Evolutionary conservation across 2,888 invertebrate genomes (phyloP), one percentile per base, ranked within the genome.

Genomic region (Strigamia transsilvanica): DNA sequence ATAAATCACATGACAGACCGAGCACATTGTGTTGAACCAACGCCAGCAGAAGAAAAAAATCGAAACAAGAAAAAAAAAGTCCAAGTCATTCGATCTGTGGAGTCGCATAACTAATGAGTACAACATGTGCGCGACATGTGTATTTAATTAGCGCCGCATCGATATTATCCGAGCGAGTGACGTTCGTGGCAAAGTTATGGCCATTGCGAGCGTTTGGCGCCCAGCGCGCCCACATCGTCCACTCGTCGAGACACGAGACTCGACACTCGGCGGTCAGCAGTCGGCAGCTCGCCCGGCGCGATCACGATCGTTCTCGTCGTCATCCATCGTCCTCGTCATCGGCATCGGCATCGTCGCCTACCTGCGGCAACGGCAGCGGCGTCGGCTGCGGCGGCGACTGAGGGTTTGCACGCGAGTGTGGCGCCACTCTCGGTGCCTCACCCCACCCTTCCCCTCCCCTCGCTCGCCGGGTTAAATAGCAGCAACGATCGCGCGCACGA

Each of bases 51-150:
- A 61, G 9, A 61, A 61, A 61, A 61, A 61, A 61, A 27, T 2
- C 1, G 3, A 27, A 27, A 27, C 27, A 27, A 27, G 3, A 27
- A 27, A 61, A 61, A 61, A 61, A 61, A 61, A 61, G 9, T 15
- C 2, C 1, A n/a, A 18, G 61, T 18, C 18, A n/a, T 61, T 61
- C 13, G 9, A 61, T 61, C 61, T n/a, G n/a, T 3, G 9, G 21
- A 61, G n/a, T 61, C 42, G 27, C 42, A 5, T 42, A 42, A 42
- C 18, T 18, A 61, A 61, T 9, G 61, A 61, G 9, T 61, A 9
- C 61, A 61, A 61, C 61, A 61, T 61, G 61, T 61, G 61, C 61
- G n/a, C 61, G 61, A 61, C 61, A 61, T 21, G 61, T 61, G 61
- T 61, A 13, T 61, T 61, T 61, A 21, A 61, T 18, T 61, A 61